A percentile compares a stretch with the other conserved stretches of the same genome.
These are phyloP conservation scores for Antennarius striatus DNA, from an alignment of 2,113 vertebrate genomes.

Conservation along the genomic window DNA sequence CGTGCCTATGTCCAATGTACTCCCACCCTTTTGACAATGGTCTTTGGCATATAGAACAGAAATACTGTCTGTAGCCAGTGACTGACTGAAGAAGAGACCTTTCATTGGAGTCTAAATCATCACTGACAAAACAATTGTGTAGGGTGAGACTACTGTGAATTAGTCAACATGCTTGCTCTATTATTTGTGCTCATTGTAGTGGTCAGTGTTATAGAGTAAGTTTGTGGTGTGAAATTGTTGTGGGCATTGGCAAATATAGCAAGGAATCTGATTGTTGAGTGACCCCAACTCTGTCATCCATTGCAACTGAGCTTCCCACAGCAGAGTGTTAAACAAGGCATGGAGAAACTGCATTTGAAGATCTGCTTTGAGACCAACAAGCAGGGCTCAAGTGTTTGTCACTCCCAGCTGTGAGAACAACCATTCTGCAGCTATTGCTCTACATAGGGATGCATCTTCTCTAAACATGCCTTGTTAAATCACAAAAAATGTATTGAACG, in stretches of 20 bases:
- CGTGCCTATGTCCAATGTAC: slow-evolving; percentile 74
- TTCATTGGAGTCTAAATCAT: slow-evolving; percentile 63
- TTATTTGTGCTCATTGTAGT: neutral
- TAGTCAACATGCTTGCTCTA: too few species aligned
- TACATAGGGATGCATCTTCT: slow-evolving; percentile 56
- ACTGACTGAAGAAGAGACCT: slow-evolving; percentile 49
- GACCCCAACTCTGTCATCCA: slow-evolving; percentile 48
- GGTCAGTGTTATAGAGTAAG: slow-evolving; percentile 9
- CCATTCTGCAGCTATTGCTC: slow-evolving; percentile 28
- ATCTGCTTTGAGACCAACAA: slow-evolving; percentile 52
- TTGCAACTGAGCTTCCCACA: slow-evolving; percentile 47
- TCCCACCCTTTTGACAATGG: slow-evolving; percentile 46
- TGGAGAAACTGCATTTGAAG: slow-evolving; percentile 30
- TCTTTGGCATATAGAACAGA: slow-evolving; percentile 57
- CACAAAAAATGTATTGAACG: slow-evolving; percentile 36
- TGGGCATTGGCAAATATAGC: slow-evolving; percentile 4
- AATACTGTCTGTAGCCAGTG: slow-evolving; percentile 47
- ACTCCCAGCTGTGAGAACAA: slow-evolving; percentile 46
- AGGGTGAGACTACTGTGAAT: slow-evolving; percentile 2
- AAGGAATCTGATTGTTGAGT: slow-evolving; percentile 28
- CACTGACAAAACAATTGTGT: slow-evolving; percentile 38
- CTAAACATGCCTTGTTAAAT: slow-evolving; percentile 51
- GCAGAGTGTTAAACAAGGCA: slow-evolving; percentile 53
- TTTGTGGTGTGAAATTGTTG: slow-evolving; percentile 12
- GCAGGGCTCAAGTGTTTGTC: slow-evolving; percentile 45